Percentiles rank a stretch among this genome's conserved stretches.
Evolutionary conservation across 2,113 vertebrate species (phyloP).

Genomic region (Panthera tigris): DNA sequence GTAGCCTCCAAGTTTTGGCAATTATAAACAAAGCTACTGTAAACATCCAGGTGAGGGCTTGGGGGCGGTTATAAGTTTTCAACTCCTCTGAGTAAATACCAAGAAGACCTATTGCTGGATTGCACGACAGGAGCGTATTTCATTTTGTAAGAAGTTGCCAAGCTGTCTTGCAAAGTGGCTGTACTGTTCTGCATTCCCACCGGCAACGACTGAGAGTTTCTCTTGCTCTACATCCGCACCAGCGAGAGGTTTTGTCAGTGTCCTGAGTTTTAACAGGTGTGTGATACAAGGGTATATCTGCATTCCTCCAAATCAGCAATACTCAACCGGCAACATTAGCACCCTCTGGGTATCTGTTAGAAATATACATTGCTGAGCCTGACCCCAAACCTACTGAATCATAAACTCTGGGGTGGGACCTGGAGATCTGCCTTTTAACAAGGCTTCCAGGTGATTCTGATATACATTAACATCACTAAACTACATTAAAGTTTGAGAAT

Average conservation of each 20-base stretch:
- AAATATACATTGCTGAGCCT: neutral
- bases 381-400: neutral
- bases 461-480: neutral
- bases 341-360: neutral
- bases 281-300: neutral
- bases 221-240: too few relatives aligned
- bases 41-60: neutral
- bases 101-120: neutral
- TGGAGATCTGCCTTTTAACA: neutral
- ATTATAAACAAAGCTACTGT: neutral
- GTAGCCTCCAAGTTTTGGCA: neutral
- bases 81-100: neutral
- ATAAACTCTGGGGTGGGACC: neutral
- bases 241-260: too few relatives aligned
- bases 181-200: rapidly evolving
- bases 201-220: neutral
- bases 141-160: neutral
- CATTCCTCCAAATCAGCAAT: neutral
- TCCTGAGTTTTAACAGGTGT: neutral
- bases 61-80: neutral
- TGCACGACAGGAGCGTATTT: neutral
- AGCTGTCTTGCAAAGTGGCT: neutral
- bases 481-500: neutral
- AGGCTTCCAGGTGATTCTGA: neutral
- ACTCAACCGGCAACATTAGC: neutral